Conservation (phyloP, 2,113 vertebrate genomes). For the Sander lucioperca region DNA sequence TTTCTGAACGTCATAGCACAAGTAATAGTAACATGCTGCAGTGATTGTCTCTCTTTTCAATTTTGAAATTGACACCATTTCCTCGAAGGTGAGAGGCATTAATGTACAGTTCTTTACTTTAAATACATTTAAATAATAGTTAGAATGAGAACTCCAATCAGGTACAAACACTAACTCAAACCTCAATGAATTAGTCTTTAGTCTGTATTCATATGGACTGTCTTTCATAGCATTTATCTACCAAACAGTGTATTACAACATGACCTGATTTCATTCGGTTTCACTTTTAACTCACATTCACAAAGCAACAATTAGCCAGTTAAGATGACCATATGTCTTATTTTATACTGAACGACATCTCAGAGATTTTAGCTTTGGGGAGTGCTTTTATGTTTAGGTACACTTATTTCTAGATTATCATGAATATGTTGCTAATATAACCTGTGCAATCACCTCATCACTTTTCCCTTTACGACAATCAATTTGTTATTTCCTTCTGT, state of each 20-base stretch:
- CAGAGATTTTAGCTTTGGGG: conserved; percentile 28
- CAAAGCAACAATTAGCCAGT: not conserved
- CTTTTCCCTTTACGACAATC: conserved; percentile 75
- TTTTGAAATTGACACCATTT: not conserved
- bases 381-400: conserved; percentile 39
- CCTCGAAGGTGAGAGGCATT: not conserved
- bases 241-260: conserved; percentile 9
- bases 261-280: conserved; percentile 20
- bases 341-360: conserved; percentile 10
- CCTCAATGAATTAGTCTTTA: conserved; percentile 24
- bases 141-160: conserved; percentile 39
- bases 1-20: not conserved
- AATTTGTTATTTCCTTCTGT: conserved; percentile 49
- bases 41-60: not conserved
- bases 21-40: conserved; percentile 3
- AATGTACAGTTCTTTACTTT: conserved; percentile 10
- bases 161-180: conserved; percentile 47
- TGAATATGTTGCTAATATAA: conserved; percentile 42
- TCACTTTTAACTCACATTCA: not conserved
- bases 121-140: conserved; percentile 17
- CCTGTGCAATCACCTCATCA: conserved; percentile 72
- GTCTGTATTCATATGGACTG: conserved; percentile 31
- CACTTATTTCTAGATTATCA: conserved; percentile 21
- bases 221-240: conserved; percentile 18
- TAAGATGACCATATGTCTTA: conserved; percentile 3